Evolutionary conservation across 1,140 invertebrate genomes (phyloP), one percentile per base, ranked within the genome.

Genomic region (Trachymyrmex septentrionalis): DNA sequence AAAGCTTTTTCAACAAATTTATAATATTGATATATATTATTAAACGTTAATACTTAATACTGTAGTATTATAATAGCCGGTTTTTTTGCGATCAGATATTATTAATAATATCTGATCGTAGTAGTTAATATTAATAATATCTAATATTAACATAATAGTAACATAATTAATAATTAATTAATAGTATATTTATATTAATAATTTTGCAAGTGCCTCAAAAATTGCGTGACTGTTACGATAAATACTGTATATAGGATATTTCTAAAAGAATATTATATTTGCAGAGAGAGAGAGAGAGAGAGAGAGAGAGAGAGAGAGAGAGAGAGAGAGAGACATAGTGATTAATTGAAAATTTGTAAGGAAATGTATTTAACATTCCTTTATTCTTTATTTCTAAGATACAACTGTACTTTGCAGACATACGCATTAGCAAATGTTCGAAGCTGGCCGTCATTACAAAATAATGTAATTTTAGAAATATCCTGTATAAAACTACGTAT

Each of bases 381-480:
- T 34, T 76, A 44, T 5, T 14, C 5, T 27, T 44, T 4, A 57
- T 77, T 61, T 77, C 0, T 63, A 63, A 63, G 16, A 27, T 63
- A 24, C 12, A 34, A 16, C 16, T 19, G 27, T 9, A 50, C 4
- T 44, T 27, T 6, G 6, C 30, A 27, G 21, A 27, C 38, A 44
- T 7, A 55, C 16, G 16, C 16, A 27, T 24, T 77, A 72, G 14
- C 16, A 0, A 7, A 10, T 38, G 64, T 66, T 16, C 7, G 3
- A 66, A 38, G 34, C 16, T 64, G 10, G 38, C 61, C n/a, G 24
- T 30, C 19, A 38, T 21, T 16, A 30, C 38, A 16, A 30, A 16
- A 50, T 64, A 44, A 77, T n/a, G 10, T 6, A 44, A n/a, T 50
- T 69, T 81, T 81, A 69, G 64, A 71, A 55, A 21, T 80, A 81